Conservation (phyloP, 1,140 invertebrate species). For the Panagrolaimus sp. region DNA sequence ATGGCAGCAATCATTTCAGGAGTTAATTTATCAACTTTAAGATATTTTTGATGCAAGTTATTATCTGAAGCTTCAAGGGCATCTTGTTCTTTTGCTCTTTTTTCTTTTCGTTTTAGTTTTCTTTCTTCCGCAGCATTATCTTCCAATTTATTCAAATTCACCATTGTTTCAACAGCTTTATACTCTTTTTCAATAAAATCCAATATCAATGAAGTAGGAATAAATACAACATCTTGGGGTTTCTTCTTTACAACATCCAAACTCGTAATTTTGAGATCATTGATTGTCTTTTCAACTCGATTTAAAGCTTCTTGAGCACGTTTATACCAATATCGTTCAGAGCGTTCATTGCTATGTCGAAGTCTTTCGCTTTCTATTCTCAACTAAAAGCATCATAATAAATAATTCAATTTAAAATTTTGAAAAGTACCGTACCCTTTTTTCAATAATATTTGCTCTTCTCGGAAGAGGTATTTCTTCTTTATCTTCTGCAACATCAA, state of each 20-base stretch:
- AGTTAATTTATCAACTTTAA: background rate
- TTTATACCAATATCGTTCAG: constrained; percentile 4
- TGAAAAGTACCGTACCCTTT: background rate
- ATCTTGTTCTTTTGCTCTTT: background rate
- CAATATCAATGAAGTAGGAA: background rate
- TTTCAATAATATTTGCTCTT: constrained; percentile 1
- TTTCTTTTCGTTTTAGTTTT: background rate
- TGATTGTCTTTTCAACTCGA: background rate
- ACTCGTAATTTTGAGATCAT: background rate
- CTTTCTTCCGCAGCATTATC: background rate
- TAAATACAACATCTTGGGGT: background rate
- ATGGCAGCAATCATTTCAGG: constrained; percentile 8
- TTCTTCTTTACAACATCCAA: constrained; percentile 6
- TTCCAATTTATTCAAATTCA: constrained; percentile 11
- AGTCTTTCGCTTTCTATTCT: background rate
- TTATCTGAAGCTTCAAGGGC: background rate
- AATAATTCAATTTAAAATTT: background rate
- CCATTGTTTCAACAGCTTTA: background rate
- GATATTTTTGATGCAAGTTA: background rate
- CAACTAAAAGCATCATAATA: background rate
- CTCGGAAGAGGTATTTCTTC: background rate
- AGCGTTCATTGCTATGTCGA: constrained; percentile 8
- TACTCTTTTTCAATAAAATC: background rate
- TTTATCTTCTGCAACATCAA: background rate
- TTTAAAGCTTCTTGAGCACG: background rate